These are phyloP conservation scores for Papilio polytes DNA, from an alignment of 1,140 invertebrate genomes.

Conservation along the genomic window DNA sequence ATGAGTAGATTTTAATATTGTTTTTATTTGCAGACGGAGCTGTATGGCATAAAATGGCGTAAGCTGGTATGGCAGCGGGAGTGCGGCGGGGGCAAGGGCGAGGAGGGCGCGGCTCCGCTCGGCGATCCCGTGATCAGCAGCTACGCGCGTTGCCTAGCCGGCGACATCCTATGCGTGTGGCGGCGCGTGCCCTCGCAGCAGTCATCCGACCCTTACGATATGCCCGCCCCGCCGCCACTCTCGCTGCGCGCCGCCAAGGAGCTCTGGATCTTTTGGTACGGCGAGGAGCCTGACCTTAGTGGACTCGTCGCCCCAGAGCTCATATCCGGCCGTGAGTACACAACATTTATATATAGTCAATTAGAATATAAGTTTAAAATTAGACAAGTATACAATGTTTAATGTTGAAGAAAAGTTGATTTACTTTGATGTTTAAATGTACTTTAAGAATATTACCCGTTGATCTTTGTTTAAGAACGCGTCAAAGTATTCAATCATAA, in stretches of 20 bases:
- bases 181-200: constrained; percentile 89
- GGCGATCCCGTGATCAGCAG: constrained; percentile 97
- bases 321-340: constrained; percentile 89
- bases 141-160: constrained; percentile 96
- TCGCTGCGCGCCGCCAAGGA: constrained; percentile 94
- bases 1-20: constrained; percentile 31
- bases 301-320: constrained; percentile 92
- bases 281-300: constrained; percentile 96
- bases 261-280: constrained; percentile 99
- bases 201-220: constrained; percentile 85
- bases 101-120: constrained; percentile 87
- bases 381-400: neutral
- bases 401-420: neutral
- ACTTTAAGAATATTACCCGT: no score
- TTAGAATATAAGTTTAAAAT: neutral
- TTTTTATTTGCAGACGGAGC: constrained; percentile 92
- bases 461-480: neutral
- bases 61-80: constrained; percentile 93
- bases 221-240: constrained; percentile 86
- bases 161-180: constrained; percentile 98
- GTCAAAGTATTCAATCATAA: neutral
- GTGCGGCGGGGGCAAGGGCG: constrained; percentile 84
- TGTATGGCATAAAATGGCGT: constrained; percentile 99
- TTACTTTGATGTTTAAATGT: neutral
- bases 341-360: constrained; percentile 5